Evolutionary conservation across 2,888 invertebrate species (phyloP).

Genomic region (Aromia moschata): DNA sequence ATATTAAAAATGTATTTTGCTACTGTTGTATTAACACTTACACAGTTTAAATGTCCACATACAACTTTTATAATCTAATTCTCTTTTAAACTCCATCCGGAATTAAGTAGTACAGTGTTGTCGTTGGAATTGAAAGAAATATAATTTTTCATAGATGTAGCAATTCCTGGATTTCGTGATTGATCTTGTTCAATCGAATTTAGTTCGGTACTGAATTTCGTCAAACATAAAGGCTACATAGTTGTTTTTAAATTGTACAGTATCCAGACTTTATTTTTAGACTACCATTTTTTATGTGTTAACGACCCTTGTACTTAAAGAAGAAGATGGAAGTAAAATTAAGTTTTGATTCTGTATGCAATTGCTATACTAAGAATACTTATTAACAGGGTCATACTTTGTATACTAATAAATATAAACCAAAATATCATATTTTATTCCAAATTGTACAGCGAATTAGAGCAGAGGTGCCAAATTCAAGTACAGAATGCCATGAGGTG

Average conservation of each 20-base stretch:
- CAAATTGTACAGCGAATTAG: no score
- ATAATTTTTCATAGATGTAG: conserved; percentile 32
- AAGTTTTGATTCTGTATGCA: conserved; percentile 49
- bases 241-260: background rate
- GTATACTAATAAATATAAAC: no score
- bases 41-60: conserved; percentile 32
- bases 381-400: no score
- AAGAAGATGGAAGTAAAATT: conserved; percentile 37
- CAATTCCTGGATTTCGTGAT: conserved; percentile 33
- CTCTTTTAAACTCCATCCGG: conserved; percentile 29
- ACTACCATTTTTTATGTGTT: conserved; percentile 19
- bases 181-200: conserved; percentile 38
- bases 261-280: background rate
- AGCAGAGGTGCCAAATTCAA: no score
- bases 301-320: conserved; percentile 33
- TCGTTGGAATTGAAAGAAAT: conserved; percentile 23
- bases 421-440: no score
- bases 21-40: conserved; percentile 34
- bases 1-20: conserved; percentile 27
- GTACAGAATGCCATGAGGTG: no score
- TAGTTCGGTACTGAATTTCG: conserved; percentile 28
- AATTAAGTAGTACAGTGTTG: conserved; percentile 14
- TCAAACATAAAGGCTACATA: conserved; percentile 4
- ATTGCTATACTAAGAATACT: no score
- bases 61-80: conserved; percentile 6